These are phyloP conservation scores for Lottia scabra DNA, from an alignment of 2,888 invertebrate genomes.

Conservation along the genomic window DNA sequence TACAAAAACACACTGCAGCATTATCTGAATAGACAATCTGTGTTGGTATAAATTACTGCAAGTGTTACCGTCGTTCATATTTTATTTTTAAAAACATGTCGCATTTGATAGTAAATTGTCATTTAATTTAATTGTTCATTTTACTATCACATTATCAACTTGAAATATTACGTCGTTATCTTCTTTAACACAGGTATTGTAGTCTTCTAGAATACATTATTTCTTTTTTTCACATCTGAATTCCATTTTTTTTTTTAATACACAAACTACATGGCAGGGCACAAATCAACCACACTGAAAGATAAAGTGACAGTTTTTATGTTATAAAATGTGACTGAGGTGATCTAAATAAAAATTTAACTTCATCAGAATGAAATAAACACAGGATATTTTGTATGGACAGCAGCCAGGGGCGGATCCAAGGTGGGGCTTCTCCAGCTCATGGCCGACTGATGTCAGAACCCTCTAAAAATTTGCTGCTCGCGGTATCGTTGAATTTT, in stretches of 20 bases:
- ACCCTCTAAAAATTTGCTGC: too few relatives aligned
- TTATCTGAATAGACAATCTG: not conserved
- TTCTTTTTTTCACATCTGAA: not conserved
- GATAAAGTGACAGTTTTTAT: not conserved
- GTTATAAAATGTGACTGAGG: too few relatives aligned
- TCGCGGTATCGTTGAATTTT: too few relatives aligned
- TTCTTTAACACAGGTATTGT: not conserved
- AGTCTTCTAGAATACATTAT: not conserved
- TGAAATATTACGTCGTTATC: not conserved
- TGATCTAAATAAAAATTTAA: too few relatives aligned
- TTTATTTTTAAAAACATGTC: conserved; percentile 1
- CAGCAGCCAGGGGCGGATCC: too few relatives aligned
- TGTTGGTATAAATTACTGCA: not conserved
- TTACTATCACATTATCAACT: not conserved
- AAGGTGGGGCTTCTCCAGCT: too few relatives aligned
- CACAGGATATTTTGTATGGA: too few relatives aligned
- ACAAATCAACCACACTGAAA: conserved; percentile 4
- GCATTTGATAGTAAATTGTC: not conserved
- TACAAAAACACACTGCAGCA: conserved; percentile 2
- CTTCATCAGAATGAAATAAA: too few relatives aligned
- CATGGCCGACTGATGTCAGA: too few relatives aligned
- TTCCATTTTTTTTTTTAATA: not conserved
- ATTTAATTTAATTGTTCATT: not conserved
- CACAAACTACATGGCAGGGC: conserved; percentile 6
- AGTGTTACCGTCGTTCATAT: not conserved